Evolutionary conservation across 1,140 invertebrate genomes (phyloP).

Genomic region (Neomicropteryx cornuta): DNA sequence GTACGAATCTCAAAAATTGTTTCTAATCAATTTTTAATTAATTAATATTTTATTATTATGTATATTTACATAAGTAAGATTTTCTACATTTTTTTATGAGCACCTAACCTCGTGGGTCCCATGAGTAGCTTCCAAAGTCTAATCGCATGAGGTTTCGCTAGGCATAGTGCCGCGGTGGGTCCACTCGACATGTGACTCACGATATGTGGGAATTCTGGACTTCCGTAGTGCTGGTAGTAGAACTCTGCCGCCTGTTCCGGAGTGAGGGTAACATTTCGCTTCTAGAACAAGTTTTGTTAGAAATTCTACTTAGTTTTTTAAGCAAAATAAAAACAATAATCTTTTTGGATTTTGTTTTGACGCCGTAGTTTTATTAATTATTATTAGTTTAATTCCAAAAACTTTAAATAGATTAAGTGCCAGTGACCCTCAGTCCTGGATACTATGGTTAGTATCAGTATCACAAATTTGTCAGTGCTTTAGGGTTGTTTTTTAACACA

Average conservation of each 20-base stretch:
- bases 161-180: conserved; percentile 55
- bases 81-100: conserved; percentile 21
- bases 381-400: not conserved
- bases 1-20: too few relatives aligned
- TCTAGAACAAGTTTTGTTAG: conserved; percentile 28
- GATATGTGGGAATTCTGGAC: conserved; percentile 57
- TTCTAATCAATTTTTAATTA: too few relatives aligned
- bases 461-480: too few relatives aligned
- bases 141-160: conserved; percentile 55
- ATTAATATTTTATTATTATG: conserved; percentile 14
- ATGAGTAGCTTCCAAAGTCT: conserved; percentile 59
- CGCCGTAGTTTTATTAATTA: conserved; percentile 1
- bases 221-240: conserved; percentile 61
- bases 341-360: conserved; percentile 3
- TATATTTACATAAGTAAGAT: not conserved
- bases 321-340: conserved; percentile 6
- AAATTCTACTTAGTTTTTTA: conserved; percentile 4
- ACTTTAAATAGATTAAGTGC: not conserved
- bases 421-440: conserved; percentile 10
- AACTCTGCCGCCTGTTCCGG: conserved; percentile 75
- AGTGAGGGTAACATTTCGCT: conserved; percentile 55
- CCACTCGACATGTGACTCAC: conserved; percentile 67
- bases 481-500: too few relatives aligned
- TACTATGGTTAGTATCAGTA: too few relatives aligned
- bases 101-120: conserved; percentile 46